Percentiles rank a stretch among this genome's conserved stretches.
Evolutionary conservation across 1,140 invertebrate species (phyloP).

Genomic region (Meteorus sp.): DNA sequence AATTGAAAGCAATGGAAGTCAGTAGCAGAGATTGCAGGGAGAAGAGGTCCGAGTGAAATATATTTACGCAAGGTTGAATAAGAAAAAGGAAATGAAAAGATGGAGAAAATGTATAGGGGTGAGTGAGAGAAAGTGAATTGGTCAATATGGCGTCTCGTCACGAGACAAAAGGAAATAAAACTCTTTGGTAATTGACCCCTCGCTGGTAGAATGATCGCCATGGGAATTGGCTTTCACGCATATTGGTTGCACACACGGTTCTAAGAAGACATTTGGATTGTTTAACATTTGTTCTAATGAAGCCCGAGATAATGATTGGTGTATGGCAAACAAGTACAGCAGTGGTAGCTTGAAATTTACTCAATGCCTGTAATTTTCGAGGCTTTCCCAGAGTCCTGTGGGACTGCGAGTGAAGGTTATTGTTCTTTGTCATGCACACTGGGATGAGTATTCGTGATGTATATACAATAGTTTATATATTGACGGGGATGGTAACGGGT

Average conservation of each 20-base stretch:
- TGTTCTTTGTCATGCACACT: slow-evolving; percentile 33
- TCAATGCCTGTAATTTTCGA: slow-evolving; percentile 33
- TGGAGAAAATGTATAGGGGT: too few relatives aligned
- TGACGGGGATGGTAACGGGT: too few relatives aligned
- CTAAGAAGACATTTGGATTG: slow-evolving; percentile 28
- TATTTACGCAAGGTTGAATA: neutral
- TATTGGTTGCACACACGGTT: slow-evolving; percentile 22
- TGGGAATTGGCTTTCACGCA: slow-evolving; percentile 30
- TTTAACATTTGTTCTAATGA: slow-evolving; percentile 34
- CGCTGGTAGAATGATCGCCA: slow-evolving; percentile 15
- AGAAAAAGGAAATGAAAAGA: neutral
- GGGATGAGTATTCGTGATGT: neutral
- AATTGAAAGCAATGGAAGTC: slow-evolving; percentile 13
- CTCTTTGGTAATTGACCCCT: slow-evolving; percentile 12
- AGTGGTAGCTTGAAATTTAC: slow-evolving; percentile 1
- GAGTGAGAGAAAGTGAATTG: neutral
- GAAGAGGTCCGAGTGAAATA: too few relatives aligned
- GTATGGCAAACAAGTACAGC: slow-evolving; percentile 14
- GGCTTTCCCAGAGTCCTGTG: neutral
- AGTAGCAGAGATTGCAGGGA: too few relatives aligned
- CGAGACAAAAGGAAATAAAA: slow-evolving; percentile 15
- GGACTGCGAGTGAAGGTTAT: slow-evolving; percentile 29
- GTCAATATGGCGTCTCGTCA: slow-evolving; percentile 29
- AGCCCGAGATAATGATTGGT: slow-evolving; percentile 14
- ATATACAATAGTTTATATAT: too few relatives aligned